Conservation (phyloP, 2,888 invertebrate species). For the Caenorhabditis sp. region DNA sequence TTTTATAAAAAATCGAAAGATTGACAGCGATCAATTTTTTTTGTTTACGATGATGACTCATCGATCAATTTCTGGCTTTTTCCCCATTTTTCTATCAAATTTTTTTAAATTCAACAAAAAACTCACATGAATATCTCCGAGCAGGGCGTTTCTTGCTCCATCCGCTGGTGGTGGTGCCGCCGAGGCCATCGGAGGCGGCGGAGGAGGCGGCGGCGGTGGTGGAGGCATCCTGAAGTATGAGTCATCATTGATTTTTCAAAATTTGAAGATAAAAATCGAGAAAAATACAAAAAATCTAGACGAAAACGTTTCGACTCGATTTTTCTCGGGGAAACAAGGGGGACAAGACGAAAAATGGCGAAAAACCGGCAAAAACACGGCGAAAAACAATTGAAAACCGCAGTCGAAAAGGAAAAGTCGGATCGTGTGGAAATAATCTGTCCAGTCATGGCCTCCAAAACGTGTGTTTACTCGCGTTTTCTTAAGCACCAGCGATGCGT, state of each 20-base stretch:
- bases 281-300: too few species aligned
- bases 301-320: too few species aligned
- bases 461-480: constrained; percentile 24
- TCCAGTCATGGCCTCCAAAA: constrained; percentile 36
- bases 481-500: constrained; percentile 14
- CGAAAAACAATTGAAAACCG: constrained; percentile 40
- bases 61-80: too few species aligned
- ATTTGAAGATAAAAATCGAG: too few species aligned
- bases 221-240: constrained; percentile 62
- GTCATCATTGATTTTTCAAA: constrained; percentile 39
- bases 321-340: constrained; percentile 11
- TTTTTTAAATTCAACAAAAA: too few species aligned
- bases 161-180: constrained; percentile 51
- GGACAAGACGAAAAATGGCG: background rate
- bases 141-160: constrained; percentile 65
- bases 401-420: too few species aligned
- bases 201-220: constrained; percentile 70
- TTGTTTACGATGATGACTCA: too few species aligned
- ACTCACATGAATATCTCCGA: constrained; percentile 68
- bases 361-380: background rate
- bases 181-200: constrained; percentile 58
- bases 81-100: background rate
- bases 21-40: too few species aligned
- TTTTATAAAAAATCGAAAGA: too few species aligned
- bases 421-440: constrained; percentile 36